These are phyloP conservation scores for Tachina fera DNA, from an alignment of 2,888 invertebrate genomes.

Conservation along the genomic window DNA sequence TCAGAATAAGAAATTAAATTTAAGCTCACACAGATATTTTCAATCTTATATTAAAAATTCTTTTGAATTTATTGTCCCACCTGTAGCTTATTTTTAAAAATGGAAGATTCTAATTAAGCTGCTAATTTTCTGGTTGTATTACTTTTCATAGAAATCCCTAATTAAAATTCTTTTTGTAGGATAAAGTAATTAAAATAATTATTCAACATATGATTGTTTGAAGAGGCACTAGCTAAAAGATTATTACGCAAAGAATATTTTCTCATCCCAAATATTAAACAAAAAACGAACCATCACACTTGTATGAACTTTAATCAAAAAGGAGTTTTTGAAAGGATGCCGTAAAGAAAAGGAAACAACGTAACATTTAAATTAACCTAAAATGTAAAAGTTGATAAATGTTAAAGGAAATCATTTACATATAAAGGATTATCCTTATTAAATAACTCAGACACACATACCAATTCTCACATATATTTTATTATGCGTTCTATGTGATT, in stretches of 20 bases:
- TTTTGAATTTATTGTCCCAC: no score
- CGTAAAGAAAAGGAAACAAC: slow-evolving; percentile 17
- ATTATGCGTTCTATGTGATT: slow-evolving; percentile 58
- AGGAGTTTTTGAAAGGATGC: background rate
- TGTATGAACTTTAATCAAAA: slow-evolving; percentile 11
- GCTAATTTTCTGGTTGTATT: no score
- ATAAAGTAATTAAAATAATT: background rate
- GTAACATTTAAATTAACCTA: slow-evolving; percentile 36
- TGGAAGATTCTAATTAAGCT: no score
- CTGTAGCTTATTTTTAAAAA: no score
- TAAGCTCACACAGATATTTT: no score
- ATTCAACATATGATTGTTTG: background rate
- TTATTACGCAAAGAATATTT: background rate
- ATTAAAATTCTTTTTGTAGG: background rate
- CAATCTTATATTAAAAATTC: no score
- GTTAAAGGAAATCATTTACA: slow-evolving; percentile 63
- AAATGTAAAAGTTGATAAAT: slow-evolving; percentile 48
- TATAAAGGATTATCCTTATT: slow-evolving; percentile 65
- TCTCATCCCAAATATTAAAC: background rate
- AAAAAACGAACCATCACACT: slow-evolving; percentile 22
- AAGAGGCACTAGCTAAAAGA: background rate
- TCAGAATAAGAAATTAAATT: no score
- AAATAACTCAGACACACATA: slow-evolving; percentile 52
- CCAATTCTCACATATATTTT: slow-evolving; percentile 6
- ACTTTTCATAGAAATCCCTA: background rate